Evolutionary conservation across 1,140 invertebrate genomes (phyloP), one percentile per base, ranked within the genome.

Genomic region (Amphibalanus amphitrite): DNA sequence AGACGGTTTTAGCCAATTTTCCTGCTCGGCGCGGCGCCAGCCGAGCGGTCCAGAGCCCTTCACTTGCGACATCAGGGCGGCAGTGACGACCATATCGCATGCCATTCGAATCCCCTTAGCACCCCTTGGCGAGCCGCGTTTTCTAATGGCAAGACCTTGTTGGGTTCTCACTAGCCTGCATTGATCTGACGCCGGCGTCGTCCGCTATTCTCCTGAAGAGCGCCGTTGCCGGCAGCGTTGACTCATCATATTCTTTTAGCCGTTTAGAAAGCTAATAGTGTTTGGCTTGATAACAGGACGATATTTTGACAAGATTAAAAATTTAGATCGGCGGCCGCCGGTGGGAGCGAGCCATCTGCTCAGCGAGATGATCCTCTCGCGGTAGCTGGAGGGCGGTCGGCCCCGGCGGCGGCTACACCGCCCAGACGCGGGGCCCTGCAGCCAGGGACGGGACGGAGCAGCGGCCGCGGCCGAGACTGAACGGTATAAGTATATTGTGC

Each of bases 271-370:
- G 47, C 47, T 59, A 59, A 59, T 23, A 59, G 47, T 59, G 47
- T 59, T 59, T 59, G 47, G 47, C 20, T 59, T 59, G 47, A 59
- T 59, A 59, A 59, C 47, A 59, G 47, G 1, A 59, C 23, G 13
- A 59, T 59, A 59, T 59, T 59, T 59, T 59, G 47, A 59, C 47
- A 59, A 59, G 47, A 59, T 59, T 59, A 59, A 20, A 59, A 59
- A 59, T 59, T 59, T 59, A 59, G 47, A 59, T 59, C 33, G 4
- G 47, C 47, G 47, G 47, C 13, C 47, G 47, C 47, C 10, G 10
- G 47, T 59, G 47, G 47, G 47, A 59, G 47, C 10, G 47, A 59
- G 47, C 47, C 47, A 23, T 1, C 47, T 59, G 47, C 1, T 17
- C n/a, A 20, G 47, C 47, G 13, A 23, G 47, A 8, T 20, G 47